phyloP scores from a whole-genome alignment of 2,797 vertebrate species.

The Brachymystax lenok region DNA sequence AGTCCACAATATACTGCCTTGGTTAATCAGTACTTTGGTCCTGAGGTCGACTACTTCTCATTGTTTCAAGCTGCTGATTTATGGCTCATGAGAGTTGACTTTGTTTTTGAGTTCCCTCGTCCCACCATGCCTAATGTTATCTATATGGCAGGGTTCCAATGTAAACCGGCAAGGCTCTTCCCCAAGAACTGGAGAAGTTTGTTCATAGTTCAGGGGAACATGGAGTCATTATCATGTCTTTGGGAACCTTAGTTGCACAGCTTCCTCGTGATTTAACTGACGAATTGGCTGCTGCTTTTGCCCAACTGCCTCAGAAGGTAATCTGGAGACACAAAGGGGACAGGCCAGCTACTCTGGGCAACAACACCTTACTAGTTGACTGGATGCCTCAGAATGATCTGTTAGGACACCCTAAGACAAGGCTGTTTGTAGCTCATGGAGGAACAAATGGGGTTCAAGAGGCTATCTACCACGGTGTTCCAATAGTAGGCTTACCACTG shows the following conservation, averaged over 20 bases:
- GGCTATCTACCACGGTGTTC: constrained; percentile 70
- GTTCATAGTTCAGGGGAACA: constrained; percentile 73
- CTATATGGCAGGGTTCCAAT: constrained; percentile 80
- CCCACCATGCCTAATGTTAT: constrained; percentile 80
- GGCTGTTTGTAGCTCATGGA: constrained; percentile 70
- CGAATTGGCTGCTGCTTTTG: constrained; percentile 68
- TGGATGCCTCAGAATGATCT: constrained; percentile 79
- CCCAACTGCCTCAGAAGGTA: constrained; percentile 75
- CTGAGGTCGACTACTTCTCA: not conserved
- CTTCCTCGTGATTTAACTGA: constrained; percentile 65
- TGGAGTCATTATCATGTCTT: constrained; percentile 76
- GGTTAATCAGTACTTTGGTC: constrained; percentile 50
- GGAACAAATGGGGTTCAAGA: constrained; percentile 73
- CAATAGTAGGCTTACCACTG: constrained; percentile 46
- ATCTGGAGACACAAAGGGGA: constrained; percentile 73
- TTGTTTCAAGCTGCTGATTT: constrained; percentile 32
- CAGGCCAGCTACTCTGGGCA: constrained; percentile 64
- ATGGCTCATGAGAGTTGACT: constrained; percentile 46
- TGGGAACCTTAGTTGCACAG: constrained; percentile 67
- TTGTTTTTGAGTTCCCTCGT: constrained; percentile 64
- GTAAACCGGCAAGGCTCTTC: constrained; percentile 71
- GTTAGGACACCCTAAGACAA: constrained; percentile 66
- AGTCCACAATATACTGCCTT: constrained; percentile 38
- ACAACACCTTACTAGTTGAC: constrained; percentile 73
- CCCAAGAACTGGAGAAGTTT: constrained; percentile 70